phyloP scores from a whole-genome alignment of 2,113 vertebrate species.

The Pionites leucogaster region DNA sequence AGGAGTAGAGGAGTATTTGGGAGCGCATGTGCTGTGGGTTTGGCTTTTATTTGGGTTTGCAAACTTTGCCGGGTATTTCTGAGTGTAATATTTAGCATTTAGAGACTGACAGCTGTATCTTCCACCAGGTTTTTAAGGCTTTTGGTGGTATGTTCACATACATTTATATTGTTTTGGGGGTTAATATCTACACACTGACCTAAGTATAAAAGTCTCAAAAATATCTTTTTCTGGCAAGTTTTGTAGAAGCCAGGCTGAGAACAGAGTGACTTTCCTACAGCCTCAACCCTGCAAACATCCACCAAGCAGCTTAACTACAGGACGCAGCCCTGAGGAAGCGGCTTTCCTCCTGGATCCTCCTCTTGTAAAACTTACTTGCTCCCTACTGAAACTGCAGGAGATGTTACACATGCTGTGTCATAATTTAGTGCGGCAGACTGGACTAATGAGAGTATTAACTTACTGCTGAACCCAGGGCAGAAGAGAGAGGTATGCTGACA shows the following conservation, averaged over 20 bases:
- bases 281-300: neutral
- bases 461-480: neutral
- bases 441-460: neutral
- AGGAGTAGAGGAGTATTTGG: neutral
- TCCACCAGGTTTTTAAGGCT: neutral
- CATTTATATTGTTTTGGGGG: neutral
- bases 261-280: neutral
- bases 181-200: neutral
- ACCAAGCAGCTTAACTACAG: neutral
- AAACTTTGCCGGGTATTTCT: neutral
- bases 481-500: neutral
- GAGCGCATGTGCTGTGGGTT: neutral
- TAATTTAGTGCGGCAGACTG: neutral
- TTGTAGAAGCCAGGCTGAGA: neutral
- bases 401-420: rapidly evolving
- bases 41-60: neutral
- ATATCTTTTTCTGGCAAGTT: neutral
- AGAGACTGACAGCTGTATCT: neutral
- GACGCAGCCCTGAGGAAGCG: neutral
- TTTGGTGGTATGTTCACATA: neutral
- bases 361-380: neutral
- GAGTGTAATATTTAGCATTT: neutral
- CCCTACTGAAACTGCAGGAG: neutral
- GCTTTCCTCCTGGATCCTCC: neutral
- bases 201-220: neutral